Percentiles rank a stretch among this genome's conserved stretches.
Evolutionary conservation across 2,888 invertebrate genomes (phyloP).

Genomic region (Hydrotaea diabolus): DNA sequence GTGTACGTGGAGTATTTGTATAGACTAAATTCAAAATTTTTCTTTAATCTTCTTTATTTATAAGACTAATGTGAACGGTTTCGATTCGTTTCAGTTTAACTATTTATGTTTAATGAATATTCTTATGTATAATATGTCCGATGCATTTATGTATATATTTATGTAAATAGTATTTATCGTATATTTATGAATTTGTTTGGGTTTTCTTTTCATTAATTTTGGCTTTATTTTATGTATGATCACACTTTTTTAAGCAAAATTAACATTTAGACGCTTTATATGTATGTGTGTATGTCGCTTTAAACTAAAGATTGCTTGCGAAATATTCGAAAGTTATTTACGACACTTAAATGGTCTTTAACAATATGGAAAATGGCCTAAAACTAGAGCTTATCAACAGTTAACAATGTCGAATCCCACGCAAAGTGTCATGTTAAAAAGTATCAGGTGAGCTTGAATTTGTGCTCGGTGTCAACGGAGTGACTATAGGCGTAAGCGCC

Average conservation of each 20-base stretch:
- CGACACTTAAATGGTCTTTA: neutral
- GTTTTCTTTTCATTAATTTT: neutral
- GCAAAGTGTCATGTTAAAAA: no score
- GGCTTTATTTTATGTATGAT: conserved; percentile 32
- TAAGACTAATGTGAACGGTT: conserved; percentile 40
- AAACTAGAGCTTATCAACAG: no score
- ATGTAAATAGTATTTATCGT: conserved; percentile 2
- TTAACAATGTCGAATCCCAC: no score
- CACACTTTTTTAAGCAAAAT: conserved; percentile 40
- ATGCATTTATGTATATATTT: no score
- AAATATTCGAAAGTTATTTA: neutral
- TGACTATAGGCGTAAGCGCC: no score
- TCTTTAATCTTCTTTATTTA: neutral
- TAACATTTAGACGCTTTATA: conserved; percentile 30
- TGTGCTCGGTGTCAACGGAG: no score
- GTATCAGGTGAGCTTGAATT: no score
- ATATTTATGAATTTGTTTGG: neutral
- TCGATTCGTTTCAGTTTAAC: conserved; percentile 33
- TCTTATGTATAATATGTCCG: no score
- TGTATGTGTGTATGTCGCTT: neutral
- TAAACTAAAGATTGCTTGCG: neutral
- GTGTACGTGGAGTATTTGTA: neutral
- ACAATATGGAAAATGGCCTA: no score
- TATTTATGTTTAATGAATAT: neutral
- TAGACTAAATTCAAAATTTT: neutral